A percentile compares a stretch with the other conserved stretches of the same genome.
Evolutionary conservation across 2,888 invertebrate species (phyloP).

Genomic region (Oscheius onirici): DNA sequence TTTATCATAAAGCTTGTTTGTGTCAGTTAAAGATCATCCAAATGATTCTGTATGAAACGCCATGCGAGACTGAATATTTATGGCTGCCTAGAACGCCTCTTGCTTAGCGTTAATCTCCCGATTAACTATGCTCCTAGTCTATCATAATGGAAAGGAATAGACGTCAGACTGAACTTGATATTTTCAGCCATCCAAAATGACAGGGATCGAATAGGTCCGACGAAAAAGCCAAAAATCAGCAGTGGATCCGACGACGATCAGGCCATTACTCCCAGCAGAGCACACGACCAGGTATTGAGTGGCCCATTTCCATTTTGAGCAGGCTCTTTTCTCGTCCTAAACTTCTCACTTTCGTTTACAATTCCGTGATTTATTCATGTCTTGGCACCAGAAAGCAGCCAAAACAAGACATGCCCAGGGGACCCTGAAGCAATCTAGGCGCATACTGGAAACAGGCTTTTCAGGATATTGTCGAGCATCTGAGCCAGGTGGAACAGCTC

Average conservation of each 20-base stretch:
- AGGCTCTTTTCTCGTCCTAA: conserved; percentile 2
- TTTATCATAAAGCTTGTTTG: neutral
- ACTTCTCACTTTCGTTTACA: conserved; percentile 5
- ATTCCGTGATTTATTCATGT: conserved; percentile 24
- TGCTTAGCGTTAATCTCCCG: conserved; percentile 11
- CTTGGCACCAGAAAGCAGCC: conserved; percentile 16
- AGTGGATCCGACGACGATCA: conserved; percentile 59
- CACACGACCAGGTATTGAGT: conserved; percentile 51
- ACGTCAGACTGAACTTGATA: neutral
- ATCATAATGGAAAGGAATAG: neutral
- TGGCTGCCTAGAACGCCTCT: conserved; percentile 7
- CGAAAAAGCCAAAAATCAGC: conserved; percentile 65
- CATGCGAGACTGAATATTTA: conserved; percentile 23
- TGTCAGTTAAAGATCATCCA: neutral
- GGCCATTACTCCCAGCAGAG: conserved; percentile 51
- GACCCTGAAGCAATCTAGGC: conserved; percentile 5
- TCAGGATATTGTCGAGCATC: conserved; percentile 58
- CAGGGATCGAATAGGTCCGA: conserved; percentile 70
- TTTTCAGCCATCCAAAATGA: conserved; percentile 71
- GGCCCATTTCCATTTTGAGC: conserved; percentile 4
- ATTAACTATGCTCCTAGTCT: conserved; percentile 13
- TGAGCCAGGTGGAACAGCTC: conserved; percentile 62
- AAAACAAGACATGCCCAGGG: conserved; percentile 14
- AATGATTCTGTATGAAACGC: neutral
- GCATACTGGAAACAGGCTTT: conserved; percentile 29